Evolutionary conservation across 2,797 vertebrate genomes (phyloP).

Genomic region (Notamacropus eugenii): DNA sequence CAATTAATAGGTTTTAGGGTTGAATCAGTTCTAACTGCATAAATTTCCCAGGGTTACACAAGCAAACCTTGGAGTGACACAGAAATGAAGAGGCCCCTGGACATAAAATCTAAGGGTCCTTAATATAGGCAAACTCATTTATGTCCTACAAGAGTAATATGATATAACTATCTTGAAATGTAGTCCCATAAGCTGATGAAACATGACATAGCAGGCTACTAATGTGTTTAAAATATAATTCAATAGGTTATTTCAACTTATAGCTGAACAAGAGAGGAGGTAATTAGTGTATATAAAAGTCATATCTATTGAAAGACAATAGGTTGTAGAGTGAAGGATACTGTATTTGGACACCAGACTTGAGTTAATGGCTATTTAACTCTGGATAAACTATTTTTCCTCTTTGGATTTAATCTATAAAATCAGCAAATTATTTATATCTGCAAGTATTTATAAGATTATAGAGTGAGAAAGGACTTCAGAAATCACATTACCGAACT

Average conservation of each 20-base stretch:
- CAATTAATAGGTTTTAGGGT: background rate
- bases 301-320: background rate
- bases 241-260: background rate
- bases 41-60: background rate
- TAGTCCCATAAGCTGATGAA: background rate
- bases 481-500: background rate
- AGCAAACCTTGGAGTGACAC: background rate
- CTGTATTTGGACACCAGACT: background rate
- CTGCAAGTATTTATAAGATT: background rate
- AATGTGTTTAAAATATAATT: background rate
- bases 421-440: background rate
- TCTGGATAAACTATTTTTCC: background rate
- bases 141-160: background rate
- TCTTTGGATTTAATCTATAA: background rate
- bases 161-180: background rate
- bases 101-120: background rate
- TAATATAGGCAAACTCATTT: background rate
- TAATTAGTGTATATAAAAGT: background rate
- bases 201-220: background rate
- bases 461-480: background rate
- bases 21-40: background rate
- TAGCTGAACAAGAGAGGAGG: background rate
- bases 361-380: background rate
- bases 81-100: background rate
- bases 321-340: background rate